phyloP scores from a whole-genome alignment of 2,888 invertebrate genomes.

The Dynastes maya region DNA sequence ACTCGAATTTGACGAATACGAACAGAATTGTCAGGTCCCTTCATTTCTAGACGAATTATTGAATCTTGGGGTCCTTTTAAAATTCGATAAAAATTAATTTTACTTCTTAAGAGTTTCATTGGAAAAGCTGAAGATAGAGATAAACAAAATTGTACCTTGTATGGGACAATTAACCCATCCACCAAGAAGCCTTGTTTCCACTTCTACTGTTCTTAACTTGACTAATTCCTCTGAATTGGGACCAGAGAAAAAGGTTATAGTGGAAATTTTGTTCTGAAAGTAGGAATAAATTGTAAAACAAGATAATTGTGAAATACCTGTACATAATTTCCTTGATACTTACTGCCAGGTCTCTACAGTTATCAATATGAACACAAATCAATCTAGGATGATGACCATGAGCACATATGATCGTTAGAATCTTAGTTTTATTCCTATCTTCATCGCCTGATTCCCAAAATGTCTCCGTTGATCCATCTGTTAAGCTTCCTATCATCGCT shows the following conservation, averaged over 20 bases:
- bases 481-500: slow-evolving; percentile 94
- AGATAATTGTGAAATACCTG: no score
- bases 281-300: neutral
- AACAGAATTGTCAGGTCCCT: slow-evolving; percentile 92
- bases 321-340: slow-evolving; percentile 61
- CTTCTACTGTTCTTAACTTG: slow-evolving; percentile 87
- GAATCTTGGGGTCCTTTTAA: slow-evolving; percentile 63
- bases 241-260: slow-evolving; percentile 89
- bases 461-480: slow-evolving; percentile 96
- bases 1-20: slow-evolving; percentile 88
- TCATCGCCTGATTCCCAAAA: slow-evolving; percentile 99
- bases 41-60: slow-evolving; percentile 86
- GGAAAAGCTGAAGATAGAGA: no score
- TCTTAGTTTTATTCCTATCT: slow-evolving; percentile 93
- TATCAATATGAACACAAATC: slow-evolving; percentile 93
- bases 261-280: slow-evolving; percentile 89
- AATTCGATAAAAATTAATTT: no score
- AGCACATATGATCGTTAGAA: slow-evolving; percentile 80
- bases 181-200: slow-evolving; percentile 83
- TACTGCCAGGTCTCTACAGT: slow-evolving; percentile 92
- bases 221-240: slow-evolving; percentile 86
- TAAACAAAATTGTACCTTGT: slow-evolving; percentile 72
- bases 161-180: slow-evolving; percentile 94
- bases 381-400: slow-evolving; percentile 80
- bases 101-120: neutral